Evolutionary conservation across 1,140 invertebrate genomes (phyloP), one percentile per base, ranked within the genome.

Genomic region (Heliconius eleuchia): DNA sequence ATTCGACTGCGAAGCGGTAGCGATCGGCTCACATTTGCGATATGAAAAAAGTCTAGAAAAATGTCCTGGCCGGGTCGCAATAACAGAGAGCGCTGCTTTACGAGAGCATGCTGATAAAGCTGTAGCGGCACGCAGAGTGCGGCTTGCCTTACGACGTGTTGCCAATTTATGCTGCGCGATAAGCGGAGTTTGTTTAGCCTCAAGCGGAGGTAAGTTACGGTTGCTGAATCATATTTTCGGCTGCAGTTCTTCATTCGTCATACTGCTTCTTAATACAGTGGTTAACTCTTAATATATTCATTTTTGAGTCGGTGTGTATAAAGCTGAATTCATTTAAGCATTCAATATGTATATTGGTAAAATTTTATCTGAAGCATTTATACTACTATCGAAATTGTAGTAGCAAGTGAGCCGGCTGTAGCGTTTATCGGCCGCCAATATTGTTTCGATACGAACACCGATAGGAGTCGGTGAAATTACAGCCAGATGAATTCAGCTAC

Each of bases 131-230:
- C 86, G 85, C 84, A 86, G 85, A 87, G 86, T 86, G 88, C 86
- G 89, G 88, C 85, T 85, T 88, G 90, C 90, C 91, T 94, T 94
- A 93, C 92, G 92, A 93, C 87, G 90, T 91, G 92, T 92, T 89
- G 92, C 91, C 92, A 94, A 94, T 93, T 94, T 94, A 93, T 94
- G 89, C 88, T 82, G 82, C 81, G 86, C 89, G 92, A 94, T 94
- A 94, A 94, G 92, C 91, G 86, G 87, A 91, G 88, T 92, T 92
- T 92, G 92, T 94, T 93, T 92, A 90, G 89, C 91, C 87, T 86
- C 80, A 83, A 87, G 85, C 86, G 82, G 82, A 86, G 80, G 86
- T 85, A 86, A 91, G 87, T 91, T 89, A 86, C 86, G 83, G 83
- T 60, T 82, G 84, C 84, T 85, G 87, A 89, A 87, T 89, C 86